Percentiles rank a stretch among this genome's conserved stretches.
Evolutionary conservation across 2,888 invertebrate genomes (phyloP).

Genomic region (Acronicta alni): DNA sequence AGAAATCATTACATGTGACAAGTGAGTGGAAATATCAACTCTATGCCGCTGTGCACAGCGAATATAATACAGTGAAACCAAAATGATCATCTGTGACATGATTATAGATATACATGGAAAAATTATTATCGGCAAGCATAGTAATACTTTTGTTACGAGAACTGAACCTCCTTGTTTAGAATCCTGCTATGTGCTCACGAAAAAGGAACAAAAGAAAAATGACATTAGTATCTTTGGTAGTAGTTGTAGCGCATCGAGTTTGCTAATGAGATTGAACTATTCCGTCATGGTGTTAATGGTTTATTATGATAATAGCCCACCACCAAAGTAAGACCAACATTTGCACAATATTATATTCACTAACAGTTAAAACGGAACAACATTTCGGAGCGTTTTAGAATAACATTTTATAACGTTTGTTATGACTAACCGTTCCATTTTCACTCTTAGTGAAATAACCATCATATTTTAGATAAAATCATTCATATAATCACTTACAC

Average conservation of each 20-base stretch:
- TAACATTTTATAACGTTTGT: conserved; percentile 4
- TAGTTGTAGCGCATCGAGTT: conserved; percentile 68
- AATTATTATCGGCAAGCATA: conserved; percentile 84
- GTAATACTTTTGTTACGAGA: conserved; percentile 84
- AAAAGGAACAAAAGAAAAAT: conserved; percentile 85
- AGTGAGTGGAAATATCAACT: conserved; percentile 89
- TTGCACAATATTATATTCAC: conserved; percentile 52
- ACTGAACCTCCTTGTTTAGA: conserved; percentile 86
- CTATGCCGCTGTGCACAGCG: conserved; percentile 72
- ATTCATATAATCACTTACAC: conserved; percentile 42
- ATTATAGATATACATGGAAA: conserved; percentile 76
- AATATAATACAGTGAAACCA: conserved; percentile 73
- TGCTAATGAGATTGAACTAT: conserved; percentile 61
- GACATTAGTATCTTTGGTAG: conserved; percentile 83
- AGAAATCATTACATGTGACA: conserved; percentile 92
- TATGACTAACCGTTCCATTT: conserved; percentile 34
- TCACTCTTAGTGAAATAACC: conserved; percentile 17
- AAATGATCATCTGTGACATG: conserved; percentile 75
- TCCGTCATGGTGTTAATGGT: conserved; percentile 61
- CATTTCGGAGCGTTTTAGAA: too few relatives aligned
- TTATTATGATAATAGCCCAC: conserved; percentile 63
- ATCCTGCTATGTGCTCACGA: conserved; percentile 89
- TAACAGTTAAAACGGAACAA: conserved; percentile 53
- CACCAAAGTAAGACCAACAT: conserved; percentile 64
- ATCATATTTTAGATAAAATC: conserved; percentile 41